Percentiles rank a stretch among this genome's conserved stretches.
phyloP scores from a whole-genome alignment of 1,140 invertebrate genomes.

The Vanessa atalanta region DNA sequence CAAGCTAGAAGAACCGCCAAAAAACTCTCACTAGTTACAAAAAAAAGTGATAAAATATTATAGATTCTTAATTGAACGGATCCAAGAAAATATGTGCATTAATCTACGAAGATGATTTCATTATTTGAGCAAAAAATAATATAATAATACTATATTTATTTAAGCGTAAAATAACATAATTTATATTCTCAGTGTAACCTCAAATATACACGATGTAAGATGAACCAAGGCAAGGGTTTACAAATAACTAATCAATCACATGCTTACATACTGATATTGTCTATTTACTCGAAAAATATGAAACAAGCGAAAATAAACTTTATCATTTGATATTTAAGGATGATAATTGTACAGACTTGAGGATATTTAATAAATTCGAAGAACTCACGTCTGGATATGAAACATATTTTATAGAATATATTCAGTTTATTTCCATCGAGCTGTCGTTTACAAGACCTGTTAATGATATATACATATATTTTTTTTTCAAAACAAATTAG shows the following conservation, averaged over 20 bases:
- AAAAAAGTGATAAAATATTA: too few species aligned
- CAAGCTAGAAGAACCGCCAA: too few species aligned
- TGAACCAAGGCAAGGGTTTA: constrained; percentile 17
- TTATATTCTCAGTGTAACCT: neutral
- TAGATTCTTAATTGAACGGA: too few species aligned
- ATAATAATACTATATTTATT: neutral
- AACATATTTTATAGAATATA: neutral
- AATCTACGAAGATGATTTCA: too few species aligned
- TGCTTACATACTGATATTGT: constrained; percentile 4
- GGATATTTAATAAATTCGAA: neutral
- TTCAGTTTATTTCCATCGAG: neutral
- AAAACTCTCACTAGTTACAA: too few species aligned
- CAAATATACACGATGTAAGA: neutral
- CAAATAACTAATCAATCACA: constrained; percentile 26
- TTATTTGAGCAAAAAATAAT: too few species aligned
- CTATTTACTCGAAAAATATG: constrained; percentile 7
- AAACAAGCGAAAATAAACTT: constrained; percentile 15
- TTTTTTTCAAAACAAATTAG: too few species aligned
- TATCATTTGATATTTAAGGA: neutral
- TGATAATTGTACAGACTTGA: neutral
- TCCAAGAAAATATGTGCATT: too few species aligned
- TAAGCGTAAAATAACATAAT: neutral
- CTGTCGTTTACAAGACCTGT: too few species aligned
- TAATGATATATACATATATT: too few species aligned
- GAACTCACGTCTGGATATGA: neutral